Evolutionary conservation across 2,113 vertebrate genomes (phyloP).

Genomic region (Scatophagus argus): DNA sequence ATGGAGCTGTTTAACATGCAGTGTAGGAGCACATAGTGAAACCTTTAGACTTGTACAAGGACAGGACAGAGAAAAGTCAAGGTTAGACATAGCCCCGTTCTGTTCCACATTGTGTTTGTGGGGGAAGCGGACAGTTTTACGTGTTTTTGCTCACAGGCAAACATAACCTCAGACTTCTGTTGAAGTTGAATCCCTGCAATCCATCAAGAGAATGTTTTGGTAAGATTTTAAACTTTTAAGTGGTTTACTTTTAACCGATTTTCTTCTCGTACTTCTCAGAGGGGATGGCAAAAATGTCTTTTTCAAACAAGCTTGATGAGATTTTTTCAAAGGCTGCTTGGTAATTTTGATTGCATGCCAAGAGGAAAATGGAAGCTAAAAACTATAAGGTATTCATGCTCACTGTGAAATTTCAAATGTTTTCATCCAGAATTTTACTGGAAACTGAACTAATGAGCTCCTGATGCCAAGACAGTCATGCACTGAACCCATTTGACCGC

Average conservation of each 20-base stretch:
- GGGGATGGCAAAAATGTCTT: not conserved
- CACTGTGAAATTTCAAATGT: slow-evolving; percentile 9
- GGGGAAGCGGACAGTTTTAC: slow-evolving; percentile 5
- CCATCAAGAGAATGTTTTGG: not conserved
- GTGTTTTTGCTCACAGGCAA: slow-evolving; percentile 22
- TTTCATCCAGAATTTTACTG: not conserved
- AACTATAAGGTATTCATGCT: slow-evolving; percentile 11
- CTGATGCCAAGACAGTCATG: not conserved
- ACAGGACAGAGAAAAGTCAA: slow-evolving; percentile 52
- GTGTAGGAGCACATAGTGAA: not conserved
- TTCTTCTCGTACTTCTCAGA: not conserved
- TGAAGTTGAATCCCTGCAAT: slow-evolving; percentile 5
- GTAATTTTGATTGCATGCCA: not conserved
- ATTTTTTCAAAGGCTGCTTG: not conserved
- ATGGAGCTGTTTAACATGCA: slow-evolving; percentile 45
- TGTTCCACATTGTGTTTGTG: not conserved
- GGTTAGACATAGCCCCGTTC: slow-evolving; percentile 6
- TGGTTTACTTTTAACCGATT: not conserved
- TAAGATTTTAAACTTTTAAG: not conserved
- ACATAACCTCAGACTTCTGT: not conserved
- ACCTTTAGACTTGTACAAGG: slow-evolving; percentile 18
- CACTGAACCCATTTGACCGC: not conserved
- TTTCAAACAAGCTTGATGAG: not conserved
- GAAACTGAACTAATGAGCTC: not conserved
- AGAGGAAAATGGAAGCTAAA: not conserved